These are phyloP conservation scores for Sebastes kiyomatsui DNA, from an alignment of 2,797 vertebrate species.

Conservation along the genomic window DNA sequence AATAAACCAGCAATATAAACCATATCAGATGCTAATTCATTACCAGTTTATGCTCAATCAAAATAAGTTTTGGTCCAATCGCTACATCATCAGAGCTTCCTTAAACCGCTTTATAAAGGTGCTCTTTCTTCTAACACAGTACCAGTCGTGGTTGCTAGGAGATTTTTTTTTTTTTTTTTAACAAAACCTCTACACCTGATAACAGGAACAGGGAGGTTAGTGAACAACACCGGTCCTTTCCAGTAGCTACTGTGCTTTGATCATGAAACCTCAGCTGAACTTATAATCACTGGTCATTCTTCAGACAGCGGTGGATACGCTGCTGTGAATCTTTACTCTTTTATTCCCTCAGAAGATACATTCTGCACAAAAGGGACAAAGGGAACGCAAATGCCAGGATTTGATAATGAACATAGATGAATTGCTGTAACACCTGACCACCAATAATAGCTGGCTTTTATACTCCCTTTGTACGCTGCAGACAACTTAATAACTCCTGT, in stretches of 20 bases:
- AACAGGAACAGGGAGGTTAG: not conserved
- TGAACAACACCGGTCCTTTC: constrained; percentile 1
- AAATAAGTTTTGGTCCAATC: not conserved
- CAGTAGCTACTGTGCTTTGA: constrained; percentile 19
- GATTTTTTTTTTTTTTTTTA: not conserved
- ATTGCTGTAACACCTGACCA: not conserved
- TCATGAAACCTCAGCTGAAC: constrained; percentile 37
- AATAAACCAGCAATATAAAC: not conserved
- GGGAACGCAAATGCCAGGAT: not conserved
- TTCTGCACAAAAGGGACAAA: constrained; percentile 5
- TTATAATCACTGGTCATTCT: constrained; percentile 20
- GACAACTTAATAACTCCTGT: not conserved
- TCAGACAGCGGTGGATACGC: not conserved
- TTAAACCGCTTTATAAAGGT: not conserved
- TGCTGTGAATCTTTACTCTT: constrained; percentile 1
- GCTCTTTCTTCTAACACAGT: not conserved
- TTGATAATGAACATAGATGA: not conserved
- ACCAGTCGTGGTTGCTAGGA: constrained; percentile 12
- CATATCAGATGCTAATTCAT: not conserved
- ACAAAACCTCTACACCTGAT: constrained; percentile 6
- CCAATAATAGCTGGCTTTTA: not conserved
- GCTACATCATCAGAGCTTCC: not conserved
- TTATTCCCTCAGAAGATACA: not conserved
- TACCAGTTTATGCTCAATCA: not conserved
- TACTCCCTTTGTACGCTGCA: not conserved